Conservation (phyloP, 2,797 vertebrate genomes). For the Sebastiscus albofasciatus region DNA sequence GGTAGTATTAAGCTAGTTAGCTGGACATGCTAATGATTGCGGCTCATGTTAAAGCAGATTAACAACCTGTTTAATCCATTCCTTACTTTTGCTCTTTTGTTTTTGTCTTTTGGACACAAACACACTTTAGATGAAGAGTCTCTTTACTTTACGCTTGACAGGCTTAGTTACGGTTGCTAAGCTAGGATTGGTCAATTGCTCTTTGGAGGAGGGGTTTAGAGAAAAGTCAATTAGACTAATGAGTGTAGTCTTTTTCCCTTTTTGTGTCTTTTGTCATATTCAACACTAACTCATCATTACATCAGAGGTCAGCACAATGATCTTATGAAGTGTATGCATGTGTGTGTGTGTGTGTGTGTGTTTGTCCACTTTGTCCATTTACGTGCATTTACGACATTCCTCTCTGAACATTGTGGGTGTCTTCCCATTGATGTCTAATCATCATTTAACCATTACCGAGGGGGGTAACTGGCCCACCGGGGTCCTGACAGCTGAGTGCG, state of each 20-base stretch:
- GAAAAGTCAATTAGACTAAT: constrained; percentile 27
- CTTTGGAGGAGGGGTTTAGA: background rate
- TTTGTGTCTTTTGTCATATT: constrained; percentile 30
- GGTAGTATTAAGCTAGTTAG: background rate
- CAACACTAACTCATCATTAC: constrained; percentile 12
- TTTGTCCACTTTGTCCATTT: constrained; percentile 12
- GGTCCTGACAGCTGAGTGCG: constrained; percentile 79
- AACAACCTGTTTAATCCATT: background rate
- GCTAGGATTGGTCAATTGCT: background rate
- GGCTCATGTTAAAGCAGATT: background rate
- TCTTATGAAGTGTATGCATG: constrained; percentile 10
- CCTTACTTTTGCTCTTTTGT: background rate
- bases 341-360: constrained; percentile 8
- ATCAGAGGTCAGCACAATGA: constrained; percentile 4
- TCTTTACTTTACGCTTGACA: background rate
- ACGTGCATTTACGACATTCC: constrained; percentile 25
- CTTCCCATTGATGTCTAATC: constrained; percentile 61
- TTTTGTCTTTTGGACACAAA: background rate
- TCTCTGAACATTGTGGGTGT: constrained; percentile 16
- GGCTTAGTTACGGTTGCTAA: background rate
- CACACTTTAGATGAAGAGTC: background rate
- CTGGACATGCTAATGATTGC: background rate
- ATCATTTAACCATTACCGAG: constrained; percentile 60
- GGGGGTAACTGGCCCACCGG: constrained; percentile 31
- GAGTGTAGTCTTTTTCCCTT: background rate